Base-by-base conservation (phyloP, 2,797 vertebrate genomes). In the Cryptoblepharus egeriae region DNA sequence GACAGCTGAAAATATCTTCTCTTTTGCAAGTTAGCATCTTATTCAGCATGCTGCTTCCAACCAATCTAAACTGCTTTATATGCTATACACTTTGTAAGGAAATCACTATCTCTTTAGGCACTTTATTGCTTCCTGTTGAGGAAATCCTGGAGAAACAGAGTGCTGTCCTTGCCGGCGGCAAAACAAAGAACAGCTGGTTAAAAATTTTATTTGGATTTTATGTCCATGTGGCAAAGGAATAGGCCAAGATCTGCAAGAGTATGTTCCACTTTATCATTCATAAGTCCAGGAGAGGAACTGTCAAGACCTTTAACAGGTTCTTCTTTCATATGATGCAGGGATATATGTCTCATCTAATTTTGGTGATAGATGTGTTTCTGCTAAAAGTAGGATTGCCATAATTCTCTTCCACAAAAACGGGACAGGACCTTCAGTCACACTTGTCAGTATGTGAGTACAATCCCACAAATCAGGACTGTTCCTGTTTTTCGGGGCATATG, bases 131-230 rank as follows among this genome's bases (percentile, higher is more conserved):
- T 88, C 89, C 84, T 85, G 42, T 73, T 37, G 71, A 82, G 84
- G 88, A 92, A 92, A 83, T 71, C 85, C 91, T 85, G 39, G 0
- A 74, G 10, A 82, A 84, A 70, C 16, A 2, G 39, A 81, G 76
- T 79, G 71, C 80, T 35, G 81, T 58, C 83, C 79, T n/a, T 69
- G 0, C 0, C 60, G n/a, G 80, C n/a, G 77, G n/a, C 74, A 85
- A 89, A 87, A 32, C 68, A 81, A 83, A 64, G 6, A 63, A 82
- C 10, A 85, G 32, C 77, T 68, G 52, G 12, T 63, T 69, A 64
- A 39, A 80, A 32, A 32, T 65, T 18, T 24, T 30, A 22, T 13
- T 13, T 39, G 4, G 30, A 32, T 12, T 57, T 67, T 32, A 68
- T 58, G 6, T 3, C 39, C 52, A 45, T 32, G 42, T n/a, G 11